phyloP scores from a whole-genome alignment of 2,797 vertebrate species.

The Triplophysa bombifrons region DNA sequence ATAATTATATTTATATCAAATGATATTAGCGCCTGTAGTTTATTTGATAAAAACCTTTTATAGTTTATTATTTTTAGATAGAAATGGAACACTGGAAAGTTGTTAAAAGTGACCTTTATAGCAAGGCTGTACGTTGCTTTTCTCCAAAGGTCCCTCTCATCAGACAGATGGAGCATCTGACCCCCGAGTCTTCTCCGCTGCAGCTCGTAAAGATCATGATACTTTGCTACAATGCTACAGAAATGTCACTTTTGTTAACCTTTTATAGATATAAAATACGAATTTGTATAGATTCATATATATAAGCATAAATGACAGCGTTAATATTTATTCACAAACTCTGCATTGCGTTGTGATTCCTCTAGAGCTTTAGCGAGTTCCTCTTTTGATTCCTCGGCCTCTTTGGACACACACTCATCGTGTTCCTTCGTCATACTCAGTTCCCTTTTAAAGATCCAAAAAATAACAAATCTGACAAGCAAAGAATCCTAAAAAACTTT shows the following conservation, averaged over 20 bases:
- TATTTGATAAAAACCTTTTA: too few species aligned
- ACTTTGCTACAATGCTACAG: constrained; percentile 82
- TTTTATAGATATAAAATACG: not conserved
- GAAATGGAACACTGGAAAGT: not conserved
- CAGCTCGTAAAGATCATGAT: constrained; percentile 83
- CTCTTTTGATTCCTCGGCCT: constrained; percentile 73
- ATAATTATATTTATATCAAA: too few species aligned
- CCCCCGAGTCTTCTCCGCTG: constrained; percentile 80
- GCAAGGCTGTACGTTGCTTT: constrained; percentile 77
- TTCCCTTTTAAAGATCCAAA: constrained; percentile 71
- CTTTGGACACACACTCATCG: constrained; percentile 75
- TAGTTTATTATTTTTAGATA: too few species aligned
- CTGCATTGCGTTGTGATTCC: constrained; percentile 76
- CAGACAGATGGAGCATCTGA: constrained; percentile 75
- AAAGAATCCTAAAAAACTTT: not conserved
- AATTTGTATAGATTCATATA: not conserved
- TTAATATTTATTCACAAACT: constrained; percentile 71
- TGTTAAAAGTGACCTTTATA: constrained; percentile 75
- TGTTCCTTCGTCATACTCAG: constrained; percentile 75
- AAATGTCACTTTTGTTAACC: constrained; percentile 6
- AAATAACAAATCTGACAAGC: not conserved
- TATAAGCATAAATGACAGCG: not conserved
- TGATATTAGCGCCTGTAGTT: too few species aligned
- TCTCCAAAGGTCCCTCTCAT: constrained; percentile 85
- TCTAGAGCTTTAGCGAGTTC: constrained; percentile 75